phyloP scores from a whole-genome alignment of 2,888 invertebrate species.

The Deilephila porcellus region DNA sequence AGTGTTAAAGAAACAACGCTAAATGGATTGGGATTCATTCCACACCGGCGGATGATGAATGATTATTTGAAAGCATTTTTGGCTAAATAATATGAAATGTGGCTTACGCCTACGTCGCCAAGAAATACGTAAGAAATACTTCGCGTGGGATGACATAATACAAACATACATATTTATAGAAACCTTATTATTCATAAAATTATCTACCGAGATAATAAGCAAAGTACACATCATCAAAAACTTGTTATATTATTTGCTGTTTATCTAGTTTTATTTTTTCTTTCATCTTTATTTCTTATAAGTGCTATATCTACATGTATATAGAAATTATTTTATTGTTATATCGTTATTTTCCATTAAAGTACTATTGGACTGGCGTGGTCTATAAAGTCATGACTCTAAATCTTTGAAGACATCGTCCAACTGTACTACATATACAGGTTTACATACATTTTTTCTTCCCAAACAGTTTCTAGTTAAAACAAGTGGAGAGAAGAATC shows the following conservation, averaged over 20 bases:
- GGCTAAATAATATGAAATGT: constrained; percentile 4
- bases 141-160: neutral
- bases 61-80: constrained; percentile 20
- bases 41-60: constrained; percentile 19
- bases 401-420: no score
- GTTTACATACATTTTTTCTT: neutral
- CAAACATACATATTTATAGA: neutral
- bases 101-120: constrained; percentile 10
- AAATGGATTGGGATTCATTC: constrained; percentile 39
- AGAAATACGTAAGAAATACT: neutral
- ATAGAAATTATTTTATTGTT: no score
- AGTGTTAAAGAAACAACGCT: constrained; percentile 53
- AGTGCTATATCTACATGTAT: no score
- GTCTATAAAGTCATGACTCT: no score
- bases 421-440: no score
- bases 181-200: neutral
- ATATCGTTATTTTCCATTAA: no score
- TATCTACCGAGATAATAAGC: neutral
- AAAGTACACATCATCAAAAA: no score
- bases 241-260: no score
- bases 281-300: no score
- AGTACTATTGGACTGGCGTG: no score
- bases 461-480: neutral
- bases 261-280: no score
- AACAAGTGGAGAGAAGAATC: neutral